These are phyloP conservation scores for Dendrocincla tyrannina DNA, from an alignment of 2,797 vertebrate species.

Conservation along the genomic window DNA sequence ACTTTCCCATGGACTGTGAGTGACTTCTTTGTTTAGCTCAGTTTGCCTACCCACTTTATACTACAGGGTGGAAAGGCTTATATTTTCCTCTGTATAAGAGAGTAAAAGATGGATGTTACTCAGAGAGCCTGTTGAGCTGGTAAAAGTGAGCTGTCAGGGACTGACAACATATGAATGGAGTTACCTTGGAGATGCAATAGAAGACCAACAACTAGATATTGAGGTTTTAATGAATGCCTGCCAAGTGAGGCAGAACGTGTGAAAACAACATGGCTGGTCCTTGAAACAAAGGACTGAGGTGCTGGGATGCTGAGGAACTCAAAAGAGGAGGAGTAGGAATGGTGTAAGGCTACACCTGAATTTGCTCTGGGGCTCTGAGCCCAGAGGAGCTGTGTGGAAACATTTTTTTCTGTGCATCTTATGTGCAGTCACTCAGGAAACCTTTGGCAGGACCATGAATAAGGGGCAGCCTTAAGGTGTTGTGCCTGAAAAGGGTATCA, in stretches of 20 bases:
- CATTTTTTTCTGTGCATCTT: background rate
- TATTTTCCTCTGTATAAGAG: background rate
- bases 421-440: background rate
- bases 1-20: slow-evolving; percentile 4
- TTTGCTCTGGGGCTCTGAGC: background rate
- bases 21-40: background rate
- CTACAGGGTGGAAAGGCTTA: background rate
- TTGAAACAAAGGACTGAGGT: background rate
- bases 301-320: background rate
- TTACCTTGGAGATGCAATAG: slow-evolving; percentile 41
- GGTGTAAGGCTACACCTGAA: background rate
- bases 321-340: background rate
- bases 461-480: background rate
- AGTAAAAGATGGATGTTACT: slow-evolving; percentile 7
- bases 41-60: background rate
- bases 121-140: background rate
- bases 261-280: background rate
- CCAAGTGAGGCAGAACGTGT: background rate
- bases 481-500: background rate
- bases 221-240: slow-evolving; percentile 13
- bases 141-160: slow-evolving; percentile 5
- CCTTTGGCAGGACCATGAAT: background rate
- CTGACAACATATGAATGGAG: slow-evolving; percentile 2
- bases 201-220: background rate
- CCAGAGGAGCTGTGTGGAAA: background rate